Percentiles rank a stretch among this genome's conserved stretches.
These are phyloP conservation scores for Xiphias gladius DNA, from an alignment of 2,113 vertebrate species.

Conservation along the genomic window DNA sequence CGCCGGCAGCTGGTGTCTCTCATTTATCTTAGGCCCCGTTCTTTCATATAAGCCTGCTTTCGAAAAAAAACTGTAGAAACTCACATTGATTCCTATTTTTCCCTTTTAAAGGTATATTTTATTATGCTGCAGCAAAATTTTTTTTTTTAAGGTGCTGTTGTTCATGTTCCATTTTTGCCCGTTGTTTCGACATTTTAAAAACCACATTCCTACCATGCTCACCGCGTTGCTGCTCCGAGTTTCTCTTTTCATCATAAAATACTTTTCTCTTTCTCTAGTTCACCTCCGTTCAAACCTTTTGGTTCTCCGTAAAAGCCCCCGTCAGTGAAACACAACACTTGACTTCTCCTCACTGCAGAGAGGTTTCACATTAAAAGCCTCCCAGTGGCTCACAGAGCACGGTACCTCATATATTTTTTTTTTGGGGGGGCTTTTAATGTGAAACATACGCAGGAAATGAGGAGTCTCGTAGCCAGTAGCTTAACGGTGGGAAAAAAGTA, in stretches of 20 bases:
- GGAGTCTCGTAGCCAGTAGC: not conserved
- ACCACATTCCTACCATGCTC: too few species aligned
- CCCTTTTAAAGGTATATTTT: not conserved
- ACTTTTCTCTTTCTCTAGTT: too few species aligned
- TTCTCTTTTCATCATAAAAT: too few species aligned
- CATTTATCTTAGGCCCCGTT: too few species aligned
- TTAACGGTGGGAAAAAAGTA: too few species aligned
- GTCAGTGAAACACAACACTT: not conserved
- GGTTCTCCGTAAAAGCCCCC: not conserved
- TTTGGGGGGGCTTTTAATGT: not conserved
- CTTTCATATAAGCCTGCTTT: too few species aligned
- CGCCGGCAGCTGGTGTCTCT: constrained; percentile 17
- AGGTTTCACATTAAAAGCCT: not conserved
- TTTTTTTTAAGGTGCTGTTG: too few species aligned
- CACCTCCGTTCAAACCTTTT: too few species aligned
- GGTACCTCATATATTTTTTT: not conserved
- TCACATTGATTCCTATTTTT: not conserved
- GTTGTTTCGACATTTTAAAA: not conserved
- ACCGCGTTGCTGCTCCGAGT: too few species aligned
- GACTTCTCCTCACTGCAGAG: too few species aligned
- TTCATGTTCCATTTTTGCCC: not conserved
- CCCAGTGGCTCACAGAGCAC: not conserved
- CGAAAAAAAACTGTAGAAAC: too few species aligned
- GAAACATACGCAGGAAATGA: not conserved
- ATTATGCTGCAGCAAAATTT: not conserved